A percentile compares a stretch with the other conserved stretches of the same genome.
Evolutionary conservation across 2,888 invertebrate genomes (phyloP).

Genomic region (Drosophila mimica): DNA sequence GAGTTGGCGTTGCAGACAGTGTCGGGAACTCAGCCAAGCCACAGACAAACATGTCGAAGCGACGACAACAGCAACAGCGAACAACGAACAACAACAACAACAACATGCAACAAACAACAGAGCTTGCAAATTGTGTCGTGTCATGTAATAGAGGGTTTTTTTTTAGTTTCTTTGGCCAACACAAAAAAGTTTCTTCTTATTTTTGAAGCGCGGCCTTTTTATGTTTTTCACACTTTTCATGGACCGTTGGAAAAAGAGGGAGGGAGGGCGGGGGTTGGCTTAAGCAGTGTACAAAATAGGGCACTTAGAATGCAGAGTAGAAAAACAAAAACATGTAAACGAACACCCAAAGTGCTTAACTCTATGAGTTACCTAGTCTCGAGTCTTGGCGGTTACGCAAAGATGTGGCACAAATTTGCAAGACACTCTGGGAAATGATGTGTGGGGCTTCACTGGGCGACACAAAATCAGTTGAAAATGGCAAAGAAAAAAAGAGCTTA

Average conservation of each 20-base stretch:
- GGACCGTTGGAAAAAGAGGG: neutral
- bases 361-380: conserved; percentile 63
- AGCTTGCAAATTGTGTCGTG: conserved; percentile 79
- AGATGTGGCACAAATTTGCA: conserved; percentile 30
- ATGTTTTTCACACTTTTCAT: conserved; percentile 74
- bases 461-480: conserved; percentile 36
- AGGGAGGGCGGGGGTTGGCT: neutral
- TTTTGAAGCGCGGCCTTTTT: conserved; percentile 72
- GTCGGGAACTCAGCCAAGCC: conserved; percentile 62
- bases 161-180: conserved; percentile 36
- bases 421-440: conserved; percentile 32
- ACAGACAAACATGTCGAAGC: conserved; percentile 77
- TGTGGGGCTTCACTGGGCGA: conserved; percentile 34
- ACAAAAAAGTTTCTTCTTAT: conserved; percentile 52
- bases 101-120: conserved; percentile 40
- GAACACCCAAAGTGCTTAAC: conserved; percentile 71
- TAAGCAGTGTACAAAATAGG: conserved; percentile 18
- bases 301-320: conserved; percentile 50
- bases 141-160: conserved; percentile 68
- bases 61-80: conserved; percentile 33
- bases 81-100: conserved; percentile 23
- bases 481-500: neutral
- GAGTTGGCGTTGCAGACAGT: conserved; percentile 22
- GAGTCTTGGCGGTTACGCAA: conserved; percentile 26
- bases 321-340: conserved; percentile 63